Evolutionary conservation across 2,797 vertebrate genomes (phyloP).

Genomic region (Dendrocincla tyrannina): DNA sequence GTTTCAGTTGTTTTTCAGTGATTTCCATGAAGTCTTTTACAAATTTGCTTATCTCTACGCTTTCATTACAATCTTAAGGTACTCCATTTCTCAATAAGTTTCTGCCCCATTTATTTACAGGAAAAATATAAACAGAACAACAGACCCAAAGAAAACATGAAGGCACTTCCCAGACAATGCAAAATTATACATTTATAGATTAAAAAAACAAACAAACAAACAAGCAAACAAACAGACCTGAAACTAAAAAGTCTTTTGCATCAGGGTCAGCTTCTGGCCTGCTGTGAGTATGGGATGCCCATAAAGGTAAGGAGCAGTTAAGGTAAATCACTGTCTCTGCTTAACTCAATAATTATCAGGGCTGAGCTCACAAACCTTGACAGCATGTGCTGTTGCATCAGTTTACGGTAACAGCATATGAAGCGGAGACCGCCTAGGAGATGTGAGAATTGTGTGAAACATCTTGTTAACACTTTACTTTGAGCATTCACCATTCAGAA

Average conservation of each 20-base stretch:
- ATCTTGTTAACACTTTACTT: not conserved
- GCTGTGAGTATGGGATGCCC: rapidly evolving
- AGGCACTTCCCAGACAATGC: not conserved
- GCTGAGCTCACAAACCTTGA: not conserved
- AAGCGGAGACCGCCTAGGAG: not conserved
- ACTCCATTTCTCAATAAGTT: not conserved
- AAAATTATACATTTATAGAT: not conserved
- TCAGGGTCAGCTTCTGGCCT: not conserved
- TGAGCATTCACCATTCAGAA: not conserved
- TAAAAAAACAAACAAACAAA: not conserved
- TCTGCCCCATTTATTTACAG: not conserved
- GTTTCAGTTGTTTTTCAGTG: not conserved
- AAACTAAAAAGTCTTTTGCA: not conserved
- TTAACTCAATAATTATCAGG: not conserved
- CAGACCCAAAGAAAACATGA: not conserved
- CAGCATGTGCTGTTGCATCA: not conserved
- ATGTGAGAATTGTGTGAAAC: not conserved
- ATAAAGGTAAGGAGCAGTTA: not conserved
- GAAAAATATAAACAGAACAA: not conserved
- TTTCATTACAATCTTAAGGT: not conserved
- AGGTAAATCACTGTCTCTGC: not conserved
- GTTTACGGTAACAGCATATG: not conserved
- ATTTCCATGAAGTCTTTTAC: not conserved
- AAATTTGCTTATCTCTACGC: not conserved
- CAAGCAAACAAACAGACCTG: too few species aligned